Evolutionary conservation across 2,113 vertebrate genomes (phyloP).

Genomic region (Pelecanus crispus): DNA sequence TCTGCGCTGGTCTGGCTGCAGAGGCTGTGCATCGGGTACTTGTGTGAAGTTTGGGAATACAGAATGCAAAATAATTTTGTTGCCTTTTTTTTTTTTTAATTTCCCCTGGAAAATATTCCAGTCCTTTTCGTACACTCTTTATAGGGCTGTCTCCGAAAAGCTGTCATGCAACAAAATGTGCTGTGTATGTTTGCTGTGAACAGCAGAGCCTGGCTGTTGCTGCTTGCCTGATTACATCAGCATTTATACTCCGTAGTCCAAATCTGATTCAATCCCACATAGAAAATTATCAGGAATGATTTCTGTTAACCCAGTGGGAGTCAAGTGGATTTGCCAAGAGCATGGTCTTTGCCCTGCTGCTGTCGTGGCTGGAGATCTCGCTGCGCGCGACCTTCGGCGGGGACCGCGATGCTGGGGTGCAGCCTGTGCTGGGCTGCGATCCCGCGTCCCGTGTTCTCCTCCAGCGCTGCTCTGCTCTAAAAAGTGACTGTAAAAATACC

Average conservation of each 20-base stretch:
- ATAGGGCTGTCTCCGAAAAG: neutral
- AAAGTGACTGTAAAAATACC: neutral
- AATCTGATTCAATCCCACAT: neutral
- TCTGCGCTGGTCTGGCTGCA: neutral
- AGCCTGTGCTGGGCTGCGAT: neutral
- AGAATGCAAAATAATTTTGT: neutral
- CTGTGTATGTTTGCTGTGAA: neutral
- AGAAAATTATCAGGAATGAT: neutral
- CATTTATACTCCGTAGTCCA: neutral
- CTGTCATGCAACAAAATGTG: neutral
- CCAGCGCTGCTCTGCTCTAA: neutral
- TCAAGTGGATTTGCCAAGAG: neutral
- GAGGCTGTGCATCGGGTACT: neutral
- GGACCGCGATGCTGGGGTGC: neutral
- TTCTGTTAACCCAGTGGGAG: neutral
- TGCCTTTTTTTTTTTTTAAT: neutral
- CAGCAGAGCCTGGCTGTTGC: neutral
- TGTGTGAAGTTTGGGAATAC: neutral
- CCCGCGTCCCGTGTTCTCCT: neutral
- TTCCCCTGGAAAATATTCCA: neutral
- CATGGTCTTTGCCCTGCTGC: neutral
- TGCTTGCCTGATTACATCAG: neutral
- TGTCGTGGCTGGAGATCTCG: neutral
- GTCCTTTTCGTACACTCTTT: neutral
- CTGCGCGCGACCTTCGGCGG: fast-evolving